Base-by-base conservation (phyloP, 2,113 vertebrate genomes). In the Scytalopus superciliaris region DNA sequence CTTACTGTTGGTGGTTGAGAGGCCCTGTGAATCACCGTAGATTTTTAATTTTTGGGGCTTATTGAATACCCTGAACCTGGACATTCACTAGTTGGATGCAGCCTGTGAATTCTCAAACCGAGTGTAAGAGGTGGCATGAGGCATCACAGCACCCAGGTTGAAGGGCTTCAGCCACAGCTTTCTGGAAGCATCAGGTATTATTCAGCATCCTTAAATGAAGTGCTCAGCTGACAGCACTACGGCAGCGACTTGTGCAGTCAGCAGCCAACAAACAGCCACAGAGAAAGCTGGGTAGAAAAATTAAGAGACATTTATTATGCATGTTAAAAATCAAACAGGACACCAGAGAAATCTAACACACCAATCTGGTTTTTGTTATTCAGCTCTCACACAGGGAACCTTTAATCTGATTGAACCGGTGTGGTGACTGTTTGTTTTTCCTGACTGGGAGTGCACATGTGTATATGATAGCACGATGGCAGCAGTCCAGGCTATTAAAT, bases 341-440 rank as follows among this genome's bases (percentile, higher is more conserved):
- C 72, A 52, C 6, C 1, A 77, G 87, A 96, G 87, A 73, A 91
- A 86, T 92, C 72, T 77, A 42, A 85, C 57, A 67, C 57, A 86
- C 35, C 84, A 77, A 75, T 96, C 91, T 90, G 89, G 17, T 18
- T 90, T 95, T 94, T 94, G 68, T 49, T 93, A 96, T 97, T 96
- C 93, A 93, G 79, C 83, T 92, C 86, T 92, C 85, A 90, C 50
- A 80, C n/a, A 44, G 37, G 75, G 82, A 94, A 64, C 68, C 64
- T 95, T 86, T 95, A 95, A 95, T 92, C 92, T 94, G 76, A 96
- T 95, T 90, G 90, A 93, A 95, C 83, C 42, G 33, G 76, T 84
- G 77, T 87, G 86, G 92, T 49, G 72, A 66, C 64, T 96, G 92
- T 95, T 96, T 96, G 87, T 88, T 96, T 95, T 97, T 89, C 93